phyloP scores from a whole-genome alignment of 2,113 vertebrate species.

The Pteruthius melanotis region DNA sequence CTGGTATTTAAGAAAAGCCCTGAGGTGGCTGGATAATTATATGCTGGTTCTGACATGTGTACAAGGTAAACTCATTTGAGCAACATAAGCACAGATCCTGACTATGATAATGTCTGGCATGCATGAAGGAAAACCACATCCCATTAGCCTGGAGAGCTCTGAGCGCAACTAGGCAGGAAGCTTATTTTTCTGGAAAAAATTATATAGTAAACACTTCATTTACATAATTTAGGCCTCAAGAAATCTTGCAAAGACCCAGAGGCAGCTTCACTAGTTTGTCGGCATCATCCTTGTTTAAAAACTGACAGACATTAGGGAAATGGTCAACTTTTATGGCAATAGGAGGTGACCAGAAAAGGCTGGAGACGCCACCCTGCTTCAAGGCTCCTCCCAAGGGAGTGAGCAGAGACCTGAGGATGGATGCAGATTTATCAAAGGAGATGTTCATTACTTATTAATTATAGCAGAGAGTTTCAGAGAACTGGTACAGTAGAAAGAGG shows the following conservation, averaged over 20 bases:
- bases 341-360: neutral
- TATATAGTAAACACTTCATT: neutral
- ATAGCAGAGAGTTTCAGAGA: neutral
- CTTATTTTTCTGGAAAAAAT: neutral
- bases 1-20: neutral
- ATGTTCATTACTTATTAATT: no score
- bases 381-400: neutral
- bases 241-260: neutral
- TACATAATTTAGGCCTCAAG: neutral
- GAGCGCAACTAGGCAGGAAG: neutral
- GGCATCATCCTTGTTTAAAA: neutral
- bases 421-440: neutral
- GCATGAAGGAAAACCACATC: constrained; percentile 3
- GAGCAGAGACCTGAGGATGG: neutral
- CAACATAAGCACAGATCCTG: neutral
- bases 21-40: constrained; percentile 5
- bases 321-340: neutral
- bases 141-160: neutral
- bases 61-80: no score
- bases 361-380: neutral
- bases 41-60: neutral
- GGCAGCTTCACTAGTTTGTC: neutral
- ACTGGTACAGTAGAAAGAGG: neutral
- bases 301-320: neutral
- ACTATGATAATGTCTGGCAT: neutral